Percentiles rank a stretch among this genome's conserved stretches.
Evolutionary conservation across 2,113 vertebrate species (phyloP).

Genomic region (Rhinogobius similis): DNA sequence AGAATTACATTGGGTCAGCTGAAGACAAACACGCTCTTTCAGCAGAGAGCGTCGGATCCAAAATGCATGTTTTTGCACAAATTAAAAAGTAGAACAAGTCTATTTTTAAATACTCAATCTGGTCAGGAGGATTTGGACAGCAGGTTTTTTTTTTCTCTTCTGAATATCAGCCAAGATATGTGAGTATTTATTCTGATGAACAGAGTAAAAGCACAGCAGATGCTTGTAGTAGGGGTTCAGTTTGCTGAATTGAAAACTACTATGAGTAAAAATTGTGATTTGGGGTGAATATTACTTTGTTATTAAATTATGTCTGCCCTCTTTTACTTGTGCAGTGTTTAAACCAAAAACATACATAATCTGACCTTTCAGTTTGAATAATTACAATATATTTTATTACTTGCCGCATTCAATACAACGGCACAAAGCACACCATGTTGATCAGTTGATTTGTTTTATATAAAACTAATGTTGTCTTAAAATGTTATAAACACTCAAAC

Average conservation of each 20-base stretch:
- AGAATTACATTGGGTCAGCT: background rate
- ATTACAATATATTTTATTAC: no score
- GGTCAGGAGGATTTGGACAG: background rate
- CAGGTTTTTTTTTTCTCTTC: background rate
- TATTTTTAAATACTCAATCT: slow-evolving; percentile 4
- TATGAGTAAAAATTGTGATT: background rate
- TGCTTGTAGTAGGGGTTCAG: background rate
- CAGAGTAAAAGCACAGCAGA: background rate
- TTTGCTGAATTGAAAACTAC: background rate
- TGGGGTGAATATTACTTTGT: background rate
- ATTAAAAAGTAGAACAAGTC: background rate
- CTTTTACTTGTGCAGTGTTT: background rate
- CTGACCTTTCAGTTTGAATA: no score
- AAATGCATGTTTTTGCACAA: background rate
- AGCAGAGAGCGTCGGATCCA: background rate
- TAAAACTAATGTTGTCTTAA: no score
- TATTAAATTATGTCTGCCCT: background rate
- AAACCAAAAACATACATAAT: background rate
- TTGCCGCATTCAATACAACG: no score
- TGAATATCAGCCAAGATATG: background rate
- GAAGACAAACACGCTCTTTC: background rate
- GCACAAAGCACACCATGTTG: no score
- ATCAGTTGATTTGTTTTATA: no score
- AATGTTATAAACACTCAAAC: no score
- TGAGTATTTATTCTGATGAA: background rate